Base-by-base conservation (phyloP, 2,888 invertebrate species). In the Deilephila porcellus region DNA sequence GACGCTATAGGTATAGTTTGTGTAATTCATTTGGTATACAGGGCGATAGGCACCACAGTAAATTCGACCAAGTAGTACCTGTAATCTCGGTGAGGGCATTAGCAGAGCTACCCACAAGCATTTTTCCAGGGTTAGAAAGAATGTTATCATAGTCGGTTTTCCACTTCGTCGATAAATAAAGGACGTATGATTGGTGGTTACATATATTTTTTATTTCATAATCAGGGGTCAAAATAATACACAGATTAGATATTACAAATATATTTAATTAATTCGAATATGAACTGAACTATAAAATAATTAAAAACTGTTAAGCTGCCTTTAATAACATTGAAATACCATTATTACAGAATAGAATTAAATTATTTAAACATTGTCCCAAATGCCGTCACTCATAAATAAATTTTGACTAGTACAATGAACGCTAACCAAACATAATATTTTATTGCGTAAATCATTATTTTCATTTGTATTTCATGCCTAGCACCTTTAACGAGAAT, bases 361-460 rank as follows among this genome's bases (percentile, higher is more conserved):
- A 76, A 75, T 76, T 83, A 82, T 75, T 37, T 83, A 82, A 82
- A 83, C 81, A 84, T 17, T 80, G 79, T 79, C 73, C 74, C 71
- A 78, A 78, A 81, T 81, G 88, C 87, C 90, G 88, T 84, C 89
- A 90, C 88, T 88, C 82, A 73, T 78, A 80, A 84, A 83, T 83
- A 81, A 93, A 93, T 93, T 93, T 94, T 93, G 94, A 94, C 94
- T 94, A 93, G 93, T 90, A 87, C 85, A 85, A 83, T 84, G 84
- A 89, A 90, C 86, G 82, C 82, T 80, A 83, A 74, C 75, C 77
- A 81, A 80, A 79, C 78, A 82, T 83, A 81, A 63, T 73, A 75
- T 76, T 73, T 75, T 59, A 62, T 64, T 63, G 60, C 76, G 74
- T 76, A 75, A 81, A 78, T 25, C 25, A 25, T 64, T 72, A 67